Evolutionary conservation across 2,797 vertebrate species (phyloP), one percentile per base, ranked within the genome.

Genomic region (Falco cherrug): DNA sequence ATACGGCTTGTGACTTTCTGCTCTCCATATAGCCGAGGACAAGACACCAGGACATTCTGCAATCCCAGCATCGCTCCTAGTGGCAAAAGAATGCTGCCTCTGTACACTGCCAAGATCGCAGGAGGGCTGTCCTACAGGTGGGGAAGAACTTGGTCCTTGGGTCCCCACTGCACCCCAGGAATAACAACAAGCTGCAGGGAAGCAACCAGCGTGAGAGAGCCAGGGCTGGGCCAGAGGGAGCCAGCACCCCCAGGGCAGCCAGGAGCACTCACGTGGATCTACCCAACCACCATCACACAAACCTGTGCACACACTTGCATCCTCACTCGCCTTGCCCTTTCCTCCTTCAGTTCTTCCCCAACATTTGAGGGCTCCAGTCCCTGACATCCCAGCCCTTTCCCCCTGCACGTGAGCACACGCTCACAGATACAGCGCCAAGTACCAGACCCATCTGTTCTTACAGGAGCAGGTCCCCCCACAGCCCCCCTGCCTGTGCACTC

Each of bases 41-140:
- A 43, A 77, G 65, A 47, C 35, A 88, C 63, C 18, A 86, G 81
- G 35, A 70, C 31, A 41, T 37, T 31, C 57, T 60, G 29, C 29
- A 65, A 16, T 47, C 28, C 73, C 28, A 64, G 17, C 43, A 79
- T 11, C 37, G 24, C 50, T 89, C 31, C 71, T 25, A 70, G 31
- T 54, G 57, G 45, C 50, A 81, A 56, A 17, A 5, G 22, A 47
- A 82, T 53, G 82, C n/a, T 39, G 41, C 57, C 51, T 16, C 2
- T 1, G 21, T 10, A 74, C 31, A 5, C 26, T 13, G 39, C 61
- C 45, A 43, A 24, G 14, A 51, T 11, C 0, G 0, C 33, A 29
- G 68, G 29, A 63, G 6, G 6, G 43, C 15, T 84, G 50, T 47
- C 33, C 53, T 35, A 48, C 24, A 41, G 54, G 9, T 5, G 7